These are phyloP conservation scores for Montipora efflorescens DNA, from an alignment of 64 coral and sea anemone species.

Conservation along the genomic window DNA sequence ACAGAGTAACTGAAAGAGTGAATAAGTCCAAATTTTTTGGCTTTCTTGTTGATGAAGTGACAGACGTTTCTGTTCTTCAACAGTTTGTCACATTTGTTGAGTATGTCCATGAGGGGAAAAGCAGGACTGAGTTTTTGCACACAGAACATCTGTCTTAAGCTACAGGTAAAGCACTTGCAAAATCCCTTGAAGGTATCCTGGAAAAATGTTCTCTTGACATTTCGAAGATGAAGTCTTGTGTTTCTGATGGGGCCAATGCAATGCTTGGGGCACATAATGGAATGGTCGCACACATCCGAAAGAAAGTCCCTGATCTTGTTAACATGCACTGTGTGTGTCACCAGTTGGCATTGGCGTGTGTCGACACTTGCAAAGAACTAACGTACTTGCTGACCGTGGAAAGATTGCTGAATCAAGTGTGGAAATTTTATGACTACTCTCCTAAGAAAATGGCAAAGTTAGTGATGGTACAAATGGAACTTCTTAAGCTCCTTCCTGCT, in stretches of 20 bases:
- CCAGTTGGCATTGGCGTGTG: slow-evolving; percentile 9
- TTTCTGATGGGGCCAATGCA: background rate
- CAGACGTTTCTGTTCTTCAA: too few relatives aligned
- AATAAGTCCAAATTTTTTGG: background rate
- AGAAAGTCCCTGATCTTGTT: slow-evolving; percentile 4
- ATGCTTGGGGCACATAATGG: slow-evolving; percentile 47
- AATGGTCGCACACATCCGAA: slow-evolving; percentile 3
- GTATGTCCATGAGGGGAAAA: background rate
- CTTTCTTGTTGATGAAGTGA: slow-evolving; percentile 12
- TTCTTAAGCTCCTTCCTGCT: background rate
- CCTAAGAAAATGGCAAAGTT: background rate
- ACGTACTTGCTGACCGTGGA: slow-evolving; percentile 20
- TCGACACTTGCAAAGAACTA: slow-evolving; percentile 20
- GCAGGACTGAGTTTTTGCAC: too few relatives aligned
- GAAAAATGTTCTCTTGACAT: too few relatives aligned
- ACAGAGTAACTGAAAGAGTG: background rate
- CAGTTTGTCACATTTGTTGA: background rate
- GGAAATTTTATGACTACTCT: slow-evolving; percentile 48
- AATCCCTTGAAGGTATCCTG: background rate
- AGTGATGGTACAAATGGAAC: background rate
- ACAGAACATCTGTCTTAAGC: background rate
- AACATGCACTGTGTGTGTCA: background rate
- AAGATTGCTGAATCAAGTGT: slow-evolving; percentile 32
- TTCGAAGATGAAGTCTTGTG: too few relatives aligned
- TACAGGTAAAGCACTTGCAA: background rate